Evolutionary conservation across 2,888 invertebrate genomes (phyloP), one percentile per base, ranked within the genome.

Genomic region (Pharmacophagus antenor): DNA sequence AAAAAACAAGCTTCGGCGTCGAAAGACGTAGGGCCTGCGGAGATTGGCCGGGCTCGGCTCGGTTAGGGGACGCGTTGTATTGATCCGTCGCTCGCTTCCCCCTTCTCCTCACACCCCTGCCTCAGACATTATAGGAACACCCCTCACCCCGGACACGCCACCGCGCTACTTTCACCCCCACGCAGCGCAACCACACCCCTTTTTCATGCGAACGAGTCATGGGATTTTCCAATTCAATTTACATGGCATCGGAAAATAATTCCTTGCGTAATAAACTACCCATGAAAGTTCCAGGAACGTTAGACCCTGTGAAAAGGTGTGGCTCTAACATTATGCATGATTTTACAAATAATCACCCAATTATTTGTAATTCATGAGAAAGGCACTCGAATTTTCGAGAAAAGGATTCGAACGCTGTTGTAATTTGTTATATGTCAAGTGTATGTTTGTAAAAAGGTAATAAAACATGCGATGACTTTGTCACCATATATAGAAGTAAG

Each of bases 211-310:
- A 76, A 73, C 83, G 80, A 88, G 80, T 89, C 90, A 90, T 78
- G 85, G 89, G 88, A 84, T 87, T 88, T 90, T 89, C 89, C 90
- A 83, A 87, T 85, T 84, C 82, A 83, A 87, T 87, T 86, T 86
- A 74, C 79, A 74, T 70, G 70, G 72, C 78, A 72, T 81, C 79
- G 73, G 70, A 76, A 70, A 77, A 76, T 58, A 55, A 56, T 62
- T 47, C 41, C 27, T 27, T 27, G 47, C 25, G 49, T 25, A 49
- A 64, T 23, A 49, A 27, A 53, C 58, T 10, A 7, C 18, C 10
- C 31, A 22, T 37, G 22, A 49, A 37, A 47, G 23, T 27, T 53
- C 52, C 52, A 50, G 56, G 44, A 58, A 62, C 46, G 31, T 47
- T 61, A 62, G 47, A 18, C 21, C 42, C 42, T 37, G 8, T 2